phyloP scores from a whole-genome alignment of 2,797 vertebrate species.

The Gymnopithys bicolor region DNA sequence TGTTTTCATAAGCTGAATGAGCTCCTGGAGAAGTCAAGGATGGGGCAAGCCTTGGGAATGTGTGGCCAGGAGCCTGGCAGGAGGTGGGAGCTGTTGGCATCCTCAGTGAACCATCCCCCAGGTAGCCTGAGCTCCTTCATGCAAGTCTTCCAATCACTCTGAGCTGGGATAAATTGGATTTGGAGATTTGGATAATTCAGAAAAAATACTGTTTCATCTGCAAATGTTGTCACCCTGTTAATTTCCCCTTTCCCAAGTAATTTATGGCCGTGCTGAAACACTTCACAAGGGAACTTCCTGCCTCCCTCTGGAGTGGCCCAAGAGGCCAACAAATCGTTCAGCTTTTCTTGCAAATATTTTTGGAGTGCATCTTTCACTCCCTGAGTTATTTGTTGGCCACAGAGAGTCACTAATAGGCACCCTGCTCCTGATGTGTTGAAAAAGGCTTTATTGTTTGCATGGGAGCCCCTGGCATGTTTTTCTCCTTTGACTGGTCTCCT shows the following conservation, averaged over 20 bases:
- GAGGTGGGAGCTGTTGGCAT: not conserved
- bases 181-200: not conserved
- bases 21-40: not conserved
- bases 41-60: not conserved
- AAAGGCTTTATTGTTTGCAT: slow-evolving; percentile 23
- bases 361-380: slow-evolving; percentile 23
- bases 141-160: not conserved
- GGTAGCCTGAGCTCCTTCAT: not conserved
- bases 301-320: not conserved
- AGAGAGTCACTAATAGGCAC: slow-evolving; percentile 19
- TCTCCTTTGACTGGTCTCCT: not conserved
- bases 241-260: not conserved
- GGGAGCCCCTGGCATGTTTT: not conserved
- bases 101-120: not conserved
- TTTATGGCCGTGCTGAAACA: not conserved
- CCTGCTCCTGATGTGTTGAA: slow-evolving; percentile 38
- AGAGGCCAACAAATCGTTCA: slow-evolving; percentile 1
- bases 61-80: not conserved
- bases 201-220: slow-evolving; percentile 14
- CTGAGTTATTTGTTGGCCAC: slow-evolving; percentile 8
- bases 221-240: slow-evolving; percentile 4
- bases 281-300: slow-evolving; percentile 14
- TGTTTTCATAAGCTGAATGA: not conserved
- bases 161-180: not conserved
- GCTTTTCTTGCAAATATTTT: not conserved